Conservation (phyloP, 2,888 invertebrate species). For the Lissocephala sabroskyi region DNA sequence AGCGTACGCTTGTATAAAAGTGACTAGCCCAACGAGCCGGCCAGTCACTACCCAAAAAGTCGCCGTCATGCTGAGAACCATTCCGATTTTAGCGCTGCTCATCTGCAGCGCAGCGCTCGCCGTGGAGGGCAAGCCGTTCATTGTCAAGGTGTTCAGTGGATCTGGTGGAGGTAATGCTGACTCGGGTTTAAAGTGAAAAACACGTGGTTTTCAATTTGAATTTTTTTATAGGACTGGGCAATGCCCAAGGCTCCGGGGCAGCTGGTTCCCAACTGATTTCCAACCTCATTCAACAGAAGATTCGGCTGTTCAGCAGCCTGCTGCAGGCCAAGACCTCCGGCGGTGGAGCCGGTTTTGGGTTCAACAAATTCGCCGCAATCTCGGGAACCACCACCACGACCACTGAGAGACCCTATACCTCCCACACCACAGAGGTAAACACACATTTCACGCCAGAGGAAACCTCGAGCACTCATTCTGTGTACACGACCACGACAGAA, state of each 20-base stretch:
- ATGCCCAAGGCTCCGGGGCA: constrained; percentile 6
- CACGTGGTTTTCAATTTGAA: neutral
- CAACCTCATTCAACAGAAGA: constrained; percentile 33
- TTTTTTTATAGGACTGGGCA: neutral
- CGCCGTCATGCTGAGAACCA: constrained; percentile 38
- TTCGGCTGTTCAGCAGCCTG: constrained; percentile 32
- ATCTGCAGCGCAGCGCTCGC: constrained; percentile 19
- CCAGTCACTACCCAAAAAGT: constrained; percentile 24
- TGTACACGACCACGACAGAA: constrained; percentile 53
- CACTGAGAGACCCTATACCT: constrained; percentile 28
- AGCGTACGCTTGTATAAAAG: constrained; percentile 38
- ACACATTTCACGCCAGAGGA: constrained; percentile 48
- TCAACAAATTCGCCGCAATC: constrained; percentile 27
- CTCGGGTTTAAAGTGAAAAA: too few relatives aligned
- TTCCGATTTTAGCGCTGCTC: constrained; percentile 33
- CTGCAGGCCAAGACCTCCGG: constrained; percentile 34
- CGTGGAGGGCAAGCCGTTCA: constrained; percentile 35
- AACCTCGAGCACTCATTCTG: constrained; percentile 43
- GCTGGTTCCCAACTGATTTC: constrained; percentile 31
- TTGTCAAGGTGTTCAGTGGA: constrained; percentile 43
- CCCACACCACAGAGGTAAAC: constrained; percentile 51
- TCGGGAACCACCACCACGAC: constrained; percentile 27
- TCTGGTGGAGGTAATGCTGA: too few relatives aligned
- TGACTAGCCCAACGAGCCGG: constrained; percentile 22
- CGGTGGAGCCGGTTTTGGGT: constrained; percentile 31